phyloP scores from a whole-genome alignment of 1,140 invertebrate species.

The Homalodisca vitripennis region DNA sequence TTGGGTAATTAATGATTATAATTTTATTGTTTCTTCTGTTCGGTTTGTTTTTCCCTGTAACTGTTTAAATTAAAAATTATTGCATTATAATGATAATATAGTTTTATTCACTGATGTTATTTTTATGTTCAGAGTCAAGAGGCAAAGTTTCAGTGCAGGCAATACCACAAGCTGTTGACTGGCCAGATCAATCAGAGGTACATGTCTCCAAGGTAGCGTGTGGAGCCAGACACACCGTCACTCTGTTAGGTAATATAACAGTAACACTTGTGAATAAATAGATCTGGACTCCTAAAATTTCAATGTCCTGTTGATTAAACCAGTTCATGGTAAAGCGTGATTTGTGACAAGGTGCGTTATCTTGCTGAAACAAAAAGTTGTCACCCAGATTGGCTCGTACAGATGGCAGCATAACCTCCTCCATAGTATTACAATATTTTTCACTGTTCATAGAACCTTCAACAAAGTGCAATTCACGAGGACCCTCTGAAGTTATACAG shows the following conservation, averaged over 20 bases:
- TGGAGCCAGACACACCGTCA: constrained; percentile 67
- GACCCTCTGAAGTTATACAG: too few species aligned
- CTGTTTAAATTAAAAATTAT: not conserved
- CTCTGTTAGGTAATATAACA: constrained; percentile 52
- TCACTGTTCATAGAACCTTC: too few species aligned
- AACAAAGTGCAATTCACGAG: too few species aligned
- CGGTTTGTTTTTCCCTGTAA: constrained; percentile 9
- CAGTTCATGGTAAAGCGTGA: too few species aligned
- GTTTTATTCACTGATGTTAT: not conserved
- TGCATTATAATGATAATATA: not conserved
- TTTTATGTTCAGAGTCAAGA: constrained; percentile 37
- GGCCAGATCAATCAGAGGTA: constrained; percentile 51
- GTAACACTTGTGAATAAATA: too few species aligned
- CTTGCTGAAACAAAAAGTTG: too few species aligned
- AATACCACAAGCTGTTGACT: constrained; percentile 54
- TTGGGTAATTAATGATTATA: not conserved
- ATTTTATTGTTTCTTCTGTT: not conserved
- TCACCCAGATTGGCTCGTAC: too few species aligned
- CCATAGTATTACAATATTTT: too few species aligned
- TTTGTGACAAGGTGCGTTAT: too few species aligned
- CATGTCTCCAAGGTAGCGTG: constrained; percentile 60
- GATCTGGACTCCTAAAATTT: too few species aligned
- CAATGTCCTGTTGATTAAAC: too few species aligned
- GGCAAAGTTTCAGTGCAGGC: constrained; percentile 44
- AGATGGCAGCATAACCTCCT: too few species aligned